These are phyloP conservation scores for Lepidurus packardi DNA, from an alignment of 1,140 invertebrate genomes.

Conservation along the genomic window DNA sequence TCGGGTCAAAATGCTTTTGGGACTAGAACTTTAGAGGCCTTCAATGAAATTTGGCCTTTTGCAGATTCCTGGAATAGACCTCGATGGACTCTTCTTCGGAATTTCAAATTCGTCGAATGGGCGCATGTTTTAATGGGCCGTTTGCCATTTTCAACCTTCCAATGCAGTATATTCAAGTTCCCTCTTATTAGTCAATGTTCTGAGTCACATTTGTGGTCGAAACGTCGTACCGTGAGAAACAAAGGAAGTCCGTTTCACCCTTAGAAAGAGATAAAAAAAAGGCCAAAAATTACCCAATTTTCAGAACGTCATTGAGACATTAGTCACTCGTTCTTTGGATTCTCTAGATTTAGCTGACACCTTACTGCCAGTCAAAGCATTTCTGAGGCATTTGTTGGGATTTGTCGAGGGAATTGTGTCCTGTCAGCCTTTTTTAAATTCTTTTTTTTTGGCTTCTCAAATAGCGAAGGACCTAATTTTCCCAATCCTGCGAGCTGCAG, in stretches of 20 bases:
- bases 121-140: background rate
- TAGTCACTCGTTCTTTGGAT: constrained; percentile 7
- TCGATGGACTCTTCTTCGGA: background rate
- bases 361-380: background rate
- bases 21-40: background rate
- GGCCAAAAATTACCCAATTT: background rate
- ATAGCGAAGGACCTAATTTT: background rate
- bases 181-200: background rate
- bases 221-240: background rate
- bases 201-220: background rate
- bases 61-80: background rate
- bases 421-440: background rate
- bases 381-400: background rate
- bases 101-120: background rate
- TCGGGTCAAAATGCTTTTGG: background rate
- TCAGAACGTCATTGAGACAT: background rate
- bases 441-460: background rate
- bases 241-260: background rate
- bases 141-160: background rate
- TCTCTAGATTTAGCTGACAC: background rate
- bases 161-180: background rate
- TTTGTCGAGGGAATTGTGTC: background rate
- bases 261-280: background rate
- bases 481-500: background rate
- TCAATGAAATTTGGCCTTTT: background rate